phyloP scores from a whole-genome alignment of 2,888 invertebrate genomes.

The Cyrtodaria siliqua region DNA sequence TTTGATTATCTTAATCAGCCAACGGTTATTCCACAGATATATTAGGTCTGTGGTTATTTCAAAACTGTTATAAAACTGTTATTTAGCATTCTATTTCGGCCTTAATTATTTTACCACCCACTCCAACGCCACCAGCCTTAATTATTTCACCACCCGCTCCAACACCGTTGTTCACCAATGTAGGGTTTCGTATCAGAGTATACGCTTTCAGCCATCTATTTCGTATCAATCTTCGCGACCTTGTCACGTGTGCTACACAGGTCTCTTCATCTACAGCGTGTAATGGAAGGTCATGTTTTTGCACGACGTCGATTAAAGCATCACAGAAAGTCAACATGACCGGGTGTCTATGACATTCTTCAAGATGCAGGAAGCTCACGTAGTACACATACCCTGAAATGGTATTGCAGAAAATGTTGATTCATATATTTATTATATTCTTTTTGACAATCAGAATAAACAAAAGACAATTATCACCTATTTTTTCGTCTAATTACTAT shows the following conservation, averaged over 20 bases:
- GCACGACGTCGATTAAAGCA: conserved; percentile 33
- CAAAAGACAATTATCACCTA: too few species aligned
- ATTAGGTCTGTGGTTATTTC: too few species aligned
- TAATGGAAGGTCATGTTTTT: background rate
- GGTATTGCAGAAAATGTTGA: too few species aligned
- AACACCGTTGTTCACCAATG: background rate
- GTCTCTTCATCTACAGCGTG: background rate
- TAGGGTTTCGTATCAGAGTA: conserved; percentile 43
- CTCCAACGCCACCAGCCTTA: background rate
- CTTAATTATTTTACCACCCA: too few species aligned
- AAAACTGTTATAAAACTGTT: too few species aligned
- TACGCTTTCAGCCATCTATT: conserved; percentile 58
- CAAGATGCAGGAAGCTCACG: conserved; percentile 62
- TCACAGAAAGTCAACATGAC: conserved; percentile 68
- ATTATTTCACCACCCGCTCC: too few species aligned
- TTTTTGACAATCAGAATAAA: too few species aligned
- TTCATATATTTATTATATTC: too few species aligned
- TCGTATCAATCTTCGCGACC: conserved; percentile 4
- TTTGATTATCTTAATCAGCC: too few species aligned
- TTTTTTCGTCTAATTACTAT: too few species aligned
- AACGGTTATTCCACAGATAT: too few species aligned
- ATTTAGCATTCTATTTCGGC: too few species aligned
- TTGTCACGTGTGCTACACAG: background rate
- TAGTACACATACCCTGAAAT: conserved; percentile 65
- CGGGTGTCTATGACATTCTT: conserved; percentile 65